These are phyloP conservation scores for Sisor rabdophorus DNA, from an alignment of 2,113 vertebrate genomes.

Conservation along the genomic window DNA sequence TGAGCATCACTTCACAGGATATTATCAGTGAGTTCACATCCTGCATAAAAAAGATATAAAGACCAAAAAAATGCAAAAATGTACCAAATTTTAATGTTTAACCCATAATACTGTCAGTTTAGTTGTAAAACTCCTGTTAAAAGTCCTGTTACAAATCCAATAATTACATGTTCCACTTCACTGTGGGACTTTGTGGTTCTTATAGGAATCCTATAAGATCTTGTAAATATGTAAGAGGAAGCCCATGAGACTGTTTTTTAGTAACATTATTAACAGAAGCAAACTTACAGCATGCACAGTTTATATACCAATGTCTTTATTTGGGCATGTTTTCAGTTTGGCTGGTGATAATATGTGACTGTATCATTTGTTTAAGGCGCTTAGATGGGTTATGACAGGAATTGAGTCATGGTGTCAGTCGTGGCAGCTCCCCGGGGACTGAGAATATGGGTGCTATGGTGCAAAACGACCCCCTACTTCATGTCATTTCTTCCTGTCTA, in stretches of 20 bases:
- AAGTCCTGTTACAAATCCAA: not conserved
- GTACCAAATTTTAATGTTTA: not conserved
- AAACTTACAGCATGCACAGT: slow-evolving; percentile 13
- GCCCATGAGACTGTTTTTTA: not conserved
- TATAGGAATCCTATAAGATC: not conserved
- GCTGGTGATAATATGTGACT: slow-evolving; percentile 16
- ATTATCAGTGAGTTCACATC: too few relatives aligned
- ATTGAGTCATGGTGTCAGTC: slow-evolving; percentile 43
- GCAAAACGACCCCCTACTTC: slow-evolving; percentile 44
- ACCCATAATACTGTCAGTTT: not conserved
- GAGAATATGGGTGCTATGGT: slow-evolving; percentile 32
- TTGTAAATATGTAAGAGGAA: not conserved
- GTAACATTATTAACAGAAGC: slow-evolving; percentile 19
- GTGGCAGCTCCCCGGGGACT: slow-evolving; percentile 41
- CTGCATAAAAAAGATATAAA: too few relatives aligned
- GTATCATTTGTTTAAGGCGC: slow-evolving; percentile 29
- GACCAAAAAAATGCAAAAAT: too few relatives aligned
- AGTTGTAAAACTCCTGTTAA: not conserved
- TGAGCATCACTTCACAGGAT: too few relatives aligned
- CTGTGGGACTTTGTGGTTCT: too few relatives aligned
- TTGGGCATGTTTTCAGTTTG: slow-evolving; percentile 33
- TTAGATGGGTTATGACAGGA: slow-evolving; percentile 30
- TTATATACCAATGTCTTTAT: slow-evolving; percentile 23
- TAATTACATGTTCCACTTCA: not conserved
- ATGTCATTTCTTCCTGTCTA: slow-evolving; percentile 42